Evolutionary conservation across 2,113 vertebrate genomes (phyloP).

Genomic region (Zosterops hypoxanthus): DNA sequence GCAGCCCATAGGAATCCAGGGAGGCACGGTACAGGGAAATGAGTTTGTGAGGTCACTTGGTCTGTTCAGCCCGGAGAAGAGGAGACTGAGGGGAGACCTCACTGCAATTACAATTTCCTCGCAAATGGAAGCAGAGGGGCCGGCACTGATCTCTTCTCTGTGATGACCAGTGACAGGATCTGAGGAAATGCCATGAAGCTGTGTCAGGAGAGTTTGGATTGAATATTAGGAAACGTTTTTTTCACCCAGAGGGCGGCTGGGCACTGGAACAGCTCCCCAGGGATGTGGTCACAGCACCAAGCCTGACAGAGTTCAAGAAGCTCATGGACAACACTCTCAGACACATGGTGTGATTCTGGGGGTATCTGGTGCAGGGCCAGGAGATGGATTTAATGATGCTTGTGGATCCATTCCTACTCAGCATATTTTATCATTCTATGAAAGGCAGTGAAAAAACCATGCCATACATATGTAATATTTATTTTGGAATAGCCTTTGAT

Average conservation of each 20-base stretch:
- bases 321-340: not conserved
- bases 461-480: not conserved
- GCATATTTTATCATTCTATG: not conserved
- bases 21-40: fast-evolving
- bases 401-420: not conserved
- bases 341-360: not conserved
- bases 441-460: not conserved
- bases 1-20: not conserved
- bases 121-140: not conserved
- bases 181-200: not conserved
- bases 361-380: not conserved
- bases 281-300: not conserved
- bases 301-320: not conserved
- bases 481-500: not conserved
- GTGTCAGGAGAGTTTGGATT: not conserved
- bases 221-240: not conserved
- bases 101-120: not conserved
- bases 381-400: not conserved
- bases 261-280: not conserved
- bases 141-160: not conserved
- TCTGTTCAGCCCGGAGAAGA: not conserved
- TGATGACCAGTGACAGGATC: not conserved
- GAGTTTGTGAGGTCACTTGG: not conserved
- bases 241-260: not conserved
- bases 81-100: not conserved